These are phyloP conservation scores for Cremastinae sp. DNA, from an alignment of 2,888 invertebrate genomes.

Conservation along the genomic window DNA sequence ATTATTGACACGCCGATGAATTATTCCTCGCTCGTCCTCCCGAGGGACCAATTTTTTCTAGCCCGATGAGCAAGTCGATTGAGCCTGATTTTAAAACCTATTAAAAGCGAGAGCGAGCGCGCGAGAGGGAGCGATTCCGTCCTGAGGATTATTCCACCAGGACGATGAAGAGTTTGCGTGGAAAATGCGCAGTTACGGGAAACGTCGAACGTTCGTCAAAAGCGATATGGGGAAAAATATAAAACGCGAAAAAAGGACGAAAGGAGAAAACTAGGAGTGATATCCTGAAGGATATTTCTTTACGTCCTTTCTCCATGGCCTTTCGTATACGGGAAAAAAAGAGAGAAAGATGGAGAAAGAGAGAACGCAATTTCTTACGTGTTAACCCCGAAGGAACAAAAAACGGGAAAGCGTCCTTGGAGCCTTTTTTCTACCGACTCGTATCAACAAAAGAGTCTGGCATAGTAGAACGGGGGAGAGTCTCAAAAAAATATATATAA, in stretches of 20 bases:
- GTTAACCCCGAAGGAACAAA: conserved; percentile 47
- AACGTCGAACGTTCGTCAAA: too few species aligned
- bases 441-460: conserved; percentile 24
- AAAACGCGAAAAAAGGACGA: conserved; percentile 24
- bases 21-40: conserved; percentile 36
- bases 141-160: too few species aligned
- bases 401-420: conserved; percentile 43
- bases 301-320: conserved; percentile 2
- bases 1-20: conserved; percentile 59
- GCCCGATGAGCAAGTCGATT: conserved; percentile 62
- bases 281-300: not conserved
- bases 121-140: too few species aligned
- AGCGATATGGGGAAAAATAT: too few species aligned
- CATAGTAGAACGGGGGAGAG: conserved; percentile 31
- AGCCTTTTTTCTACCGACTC: conserved; percentile 4
- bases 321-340: conserved; percentile 9
- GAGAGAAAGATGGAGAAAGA: too few species aligned
- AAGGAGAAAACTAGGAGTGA: not conserved
- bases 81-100: conserved; percentile 21
- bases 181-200: conserved; percentile 25
- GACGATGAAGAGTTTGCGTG: conserved; percentile 2
- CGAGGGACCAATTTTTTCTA: conserved; percentile 57
- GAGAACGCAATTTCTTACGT: conserved; percentile 39
- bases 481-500: conserved; percentile 27
- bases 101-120: conserved; percentile 33